Evolutionary conservation across 2,113 vertebrate genomes (phyloP), one percentile per base, ranked within the genome.

Genomic region (Etheostoma spectabile): DNA sequence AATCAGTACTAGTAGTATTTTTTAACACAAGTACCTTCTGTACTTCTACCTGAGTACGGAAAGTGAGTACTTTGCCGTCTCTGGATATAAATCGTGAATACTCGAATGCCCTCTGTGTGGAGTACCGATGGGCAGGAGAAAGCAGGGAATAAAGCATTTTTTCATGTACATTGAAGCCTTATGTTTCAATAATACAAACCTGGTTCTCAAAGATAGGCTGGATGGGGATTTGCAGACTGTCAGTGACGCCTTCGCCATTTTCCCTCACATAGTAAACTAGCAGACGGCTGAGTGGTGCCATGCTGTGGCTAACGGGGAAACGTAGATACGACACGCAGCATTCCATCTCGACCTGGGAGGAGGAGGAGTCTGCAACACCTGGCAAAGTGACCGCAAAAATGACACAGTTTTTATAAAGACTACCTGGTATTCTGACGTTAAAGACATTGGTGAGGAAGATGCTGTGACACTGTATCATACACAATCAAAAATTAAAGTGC

Each of bases 231-330:
- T 97, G 97, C 60, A 97, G 90, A 86, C 96, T 97, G 95, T 98
- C 97, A 0, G 97, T 96, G 46, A 98, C 95, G 0, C 97, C 97
- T 88, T 98, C 97, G 1, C 97, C 97, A 0, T 96, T 96, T 80
- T 97, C 96, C 75, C 96, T 90, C 63, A 98, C 95, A 0, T 99
- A 98, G 91, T 96, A 98, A 10, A 96, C 96, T 22, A 98, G 93
- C 2, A 98, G 93, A 11, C 95, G 96, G 69, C 94, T 95, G 62
- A 96, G 74, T 1, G 97, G 97, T 22, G 94, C 96, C 96, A 98
- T 98, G 88, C 35, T 89, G 84, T 93, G 94, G 49, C 88, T 91
- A 0, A 98, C 89, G 0, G 89, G 59, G 79, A 98, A 96, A 3
- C n/a, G 94, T 6, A 99, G 90, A 70, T 93, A 93, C 0, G 95